Evolutionary conservation across 2,113 vertebrate species (phyloP).

Genomic region (Sinosuthora webbiana): DNA sequence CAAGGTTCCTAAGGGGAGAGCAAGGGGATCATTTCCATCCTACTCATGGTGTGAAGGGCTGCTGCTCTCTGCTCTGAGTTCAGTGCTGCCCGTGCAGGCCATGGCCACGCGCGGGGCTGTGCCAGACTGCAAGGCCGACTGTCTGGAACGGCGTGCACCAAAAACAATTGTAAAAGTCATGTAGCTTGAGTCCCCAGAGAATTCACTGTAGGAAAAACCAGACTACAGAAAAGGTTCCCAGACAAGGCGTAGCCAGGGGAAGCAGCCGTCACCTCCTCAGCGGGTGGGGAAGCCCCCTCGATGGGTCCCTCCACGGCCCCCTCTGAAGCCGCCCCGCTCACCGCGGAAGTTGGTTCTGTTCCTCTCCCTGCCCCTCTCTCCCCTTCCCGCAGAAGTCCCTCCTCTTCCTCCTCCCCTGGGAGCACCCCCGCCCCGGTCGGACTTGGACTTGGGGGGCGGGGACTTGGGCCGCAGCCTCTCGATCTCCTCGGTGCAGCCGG

Average conservation of each 20-base stretch:
- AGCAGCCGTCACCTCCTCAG: slow-evolving; percentile 38
- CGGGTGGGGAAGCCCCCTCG: slow-evolving; percentile 89
- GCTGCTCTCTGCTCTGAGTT: background rate
- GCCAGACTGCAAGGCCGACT: background rate
- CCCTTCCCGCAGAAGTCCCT: slow-evolving; percentile 84
- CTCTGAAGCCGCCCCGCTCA: slow-evolving; percentile 90
- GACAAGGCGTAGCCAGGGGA: background rate
- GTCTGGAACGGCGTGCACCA: background rate
- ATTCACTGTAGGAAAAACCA: background rate
- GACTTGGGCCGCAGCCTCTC: slow-evolving; percentile 96
- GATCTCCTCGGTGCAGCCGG: slow-evolving; percentile 95
- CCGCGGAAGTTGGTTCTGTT: slow-evolving; percentile 93
- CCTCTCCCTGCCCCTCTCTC: slow-evolving; percentile 89
- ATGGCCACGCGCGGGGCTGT: background rate
- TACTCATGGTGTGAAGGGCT: accelerated
- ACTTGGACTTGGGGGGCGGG: slow-evolving; percentile 88
- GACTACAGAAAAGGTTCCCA: background rate
- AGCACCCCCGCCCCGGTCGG: slow-evolving; percentile 89
- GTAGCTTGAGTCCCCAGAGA: background rate
- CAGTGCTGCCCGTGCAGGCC: background rate
- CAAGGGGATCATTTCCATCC: background rate
- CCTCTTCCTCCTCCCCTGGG: slow-evolving; percentile 89
- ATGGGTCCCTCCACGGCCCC: slow-evolving; percentile 88
- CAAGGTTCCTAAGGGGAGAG: background rate
- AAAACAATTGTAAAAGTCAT: background rate